Conservation (phyloP, 1,140 invertebrate genomes). For the Augochlora pura region DNA sequence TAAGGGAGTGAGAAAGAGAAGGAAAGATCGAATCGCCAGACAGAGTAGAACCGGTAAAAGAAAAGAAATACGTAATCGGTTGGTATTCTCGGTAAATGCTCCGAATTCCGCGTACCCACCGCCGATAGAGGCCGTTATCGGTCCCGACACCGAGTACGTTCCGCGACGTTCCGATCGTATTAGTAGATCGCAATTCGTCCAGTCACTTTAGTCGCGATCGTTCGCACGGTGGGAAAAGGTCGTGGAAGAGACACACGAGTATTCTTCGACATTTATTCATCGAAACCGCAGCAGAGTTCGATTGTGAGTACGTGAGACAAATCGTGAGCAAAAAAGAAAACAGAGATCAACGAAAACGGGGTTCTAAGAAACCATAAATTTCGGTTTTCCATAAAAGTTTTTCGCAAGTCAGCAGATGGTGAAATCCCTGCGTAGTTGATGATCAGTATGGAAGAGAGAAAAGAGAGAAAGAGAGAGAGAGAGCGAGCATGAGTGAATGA, state of each 20-base stretch:
- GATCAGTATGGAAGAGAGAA: background rate
- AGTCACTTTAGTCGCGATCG: background rate
- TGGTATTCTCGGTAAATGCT: background rate
- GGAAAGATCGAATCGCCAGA: background rate
- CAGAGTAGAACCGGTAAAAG: background rate
- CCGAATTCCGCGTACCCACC: slow-evolving; percentile 21
- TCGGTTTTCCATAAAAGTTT: slow-evolving; percentile 4
- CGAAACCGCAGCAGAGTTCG: too few relatives aligned
- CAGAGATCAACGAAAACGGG: background rate
- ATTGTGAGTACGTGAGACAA: background rate
- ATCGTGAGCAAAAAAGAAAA: background rate
- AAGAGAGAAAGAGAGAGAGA: background rate
- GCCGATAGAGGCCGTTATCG: background rate
- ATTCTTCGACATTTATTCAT: too few relatives aligned
- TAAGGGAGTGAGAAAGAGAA: too few relatives aligned
- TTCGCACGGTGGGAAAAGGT: too few relatives aligned
- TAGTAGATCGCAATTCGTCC: background rate
- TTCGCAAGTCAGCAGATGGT: slow-evolving; percentile 16
- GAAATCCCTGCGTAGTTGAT: background rate
- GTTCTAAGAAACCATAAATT: background rate
- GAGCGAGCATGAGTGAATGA: too few relatives aligned
- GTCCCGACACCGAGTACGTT: background rate
- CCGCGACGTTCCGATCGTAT: background rate
- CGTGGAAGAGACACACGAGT: too few relatives aligned
- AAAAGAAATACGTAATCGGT: background rate